Evolutionary conservation across 2,113 vertebrate genomes (phyloP), one percentile per base, ranked within the genome.

Genomic region (Myrmophylax atrothorax): DNA sequence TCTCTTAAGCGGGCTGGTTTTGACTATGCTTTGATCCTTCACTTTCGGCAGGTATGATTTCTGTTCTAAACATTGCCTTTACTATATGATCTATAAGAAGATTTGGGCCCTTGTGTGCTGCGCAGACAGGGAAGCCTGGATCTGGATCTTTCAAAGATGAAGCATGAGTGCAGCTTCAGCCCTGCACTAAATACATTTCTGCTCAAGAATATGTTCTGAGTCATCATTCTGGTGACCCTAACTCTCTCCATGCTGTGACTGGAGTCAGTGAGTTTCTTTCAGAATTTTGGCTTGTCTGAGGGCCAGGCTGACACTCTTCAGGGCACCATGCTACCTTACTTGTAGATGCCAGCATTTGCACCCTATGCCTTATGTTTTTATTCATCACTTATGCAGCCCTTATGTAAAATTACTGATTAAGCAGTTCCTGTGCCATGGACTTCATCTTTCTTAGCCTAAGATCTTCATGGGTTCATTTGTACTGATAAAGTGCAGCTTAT

Each of bases 321-420:
- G 29, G 18, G 18, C 13, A 49, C 10, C 24, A 40, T 40, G 20
- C 22, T 78, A 11, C 35, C 9, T 60, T 49, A 44, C 25, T 69
- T 0, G 1, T 8, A 47, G 16, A 44, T 44, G 35, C 14, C 20
- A 82, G 10, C 11, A 7, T 47, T 26, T 75, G 56, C 3, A 1
- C 24, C 31, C 47, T 68, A 38, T 24, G 33, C 14, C 12, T 81
- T 29, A 18, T 10, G n/a, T 14, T 68, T 70, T 82, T 52, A 37
- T 62, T 52, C 37, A 52, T 46, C 37, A 80, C 9, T 83, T 38
- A 76, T 40, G n/a, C 3, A 62, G 29, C 20, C 66, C 8, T 93
- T 62, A 31, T 3, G 8, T 23, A 26, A 68, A 82, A 86, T 55
- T 87, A 47, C 84, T 35, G 23, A 78, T 69, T 75, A 88, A 93